Evolutionary conservation across 2,797 vertebrate genomes (phyloP).

Genomic region (Sparidentex hasta): DNA sequence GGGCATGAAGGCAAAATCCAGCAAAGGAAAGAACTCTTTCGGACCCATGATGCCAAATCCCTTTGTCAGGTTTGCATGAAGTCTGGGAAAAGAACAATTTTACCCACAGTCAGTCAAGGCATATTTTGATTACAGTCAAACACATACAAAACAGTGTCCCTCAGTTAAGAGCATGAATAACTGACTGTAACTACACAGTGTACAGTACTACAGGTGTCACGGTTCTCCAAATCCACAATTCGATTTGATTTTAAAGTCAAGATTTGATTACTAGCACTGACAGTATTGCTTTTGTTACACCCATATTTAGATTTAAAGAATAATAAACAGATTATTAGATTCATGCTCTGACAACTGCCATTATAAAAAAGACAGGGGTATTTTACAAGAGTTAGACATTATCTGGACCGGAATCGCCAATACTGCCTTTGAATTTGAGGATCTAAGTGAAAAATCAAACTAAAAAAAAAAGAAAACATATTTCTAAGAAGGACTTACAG

Average conservation of each 20-base stretch:
- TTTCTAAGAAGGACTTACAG: constrained; percentile 85
- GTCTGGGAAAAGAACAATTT: constrained; percentile 76
- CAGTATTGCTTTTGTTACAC: no score
- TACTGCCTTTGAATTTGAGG: no score
- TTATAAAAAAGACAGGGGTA: not conserved
- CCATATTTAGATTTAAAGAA: no score
- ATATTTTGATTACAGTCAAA: not conserved
- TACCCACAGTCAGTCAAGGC: not conserved
- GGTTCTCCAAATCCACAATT: no score
- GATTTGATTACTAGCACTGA: no score
- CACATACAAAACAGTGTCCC: not conserved
- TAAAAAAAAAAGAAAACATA: not conserved
- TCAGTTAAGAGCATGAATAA: not conserved
- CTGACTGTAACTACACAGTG: not conserved
- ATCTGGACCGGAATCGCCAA: no score
- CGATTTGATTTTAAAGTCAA: no score
- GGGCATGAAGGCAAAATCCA: constrained; percentile 98
- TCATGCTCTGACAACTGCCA: no score
- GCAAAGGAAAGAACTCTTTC: constrained; percentile 96
- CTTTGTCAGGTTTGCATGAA: constrained; percentile 94
- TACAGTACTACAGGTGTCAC: no score
- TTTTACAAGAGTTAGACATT: not conserved
- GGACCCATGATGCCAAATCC: constrained; percentile 97
- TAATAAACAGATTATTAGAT: no score
- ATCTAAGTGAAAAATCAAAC: no score